These are phyloP conservation scores for Ctenomys sociabilis DNA, from an alignment of 2,113 vertebrate genomes.

Conservation along the genomic window DNA sequence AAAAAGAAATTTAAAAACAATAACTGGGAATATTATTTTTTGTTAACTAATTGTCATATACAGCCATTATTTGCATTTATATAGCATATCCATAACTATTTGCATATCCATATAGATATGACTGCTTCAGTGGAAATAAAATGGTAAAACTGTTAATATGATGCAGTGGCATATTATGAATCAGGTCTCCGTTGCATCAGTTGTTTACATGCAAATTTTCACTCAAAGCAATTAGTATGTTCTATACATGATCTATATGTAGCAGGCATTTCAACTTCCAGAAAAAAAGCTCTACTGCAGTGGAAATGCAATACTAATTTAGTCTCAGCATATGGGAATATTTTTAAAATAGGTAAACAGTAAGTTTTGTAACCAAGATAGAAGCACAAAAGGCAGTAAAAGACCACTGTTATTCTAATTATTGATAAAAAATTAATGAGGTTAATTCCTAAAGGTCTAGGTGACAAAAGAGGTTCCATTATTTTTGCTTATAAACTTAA, in stretches of 20 bases:
- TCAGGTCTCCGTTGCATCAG: slow-evolving; percentile 30
- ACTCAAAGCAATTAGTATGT: slow-evolving; percentile 63
- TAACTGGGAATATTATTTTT: neutral
- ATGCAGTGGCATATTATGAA: slow-evolving; percentile 52
- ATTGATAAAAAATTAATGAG: neutral
- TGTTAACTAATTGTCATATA: neutral
- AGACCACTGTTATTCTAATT: slow-evolving; percentile 15
- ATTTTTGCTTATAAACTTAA: neutral
- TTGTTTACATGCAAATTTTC: slow-evolving; percentile 63
- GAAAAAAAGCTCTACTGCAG: slow-evolving; percentile 53
- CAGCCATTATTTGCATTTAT: neutral
- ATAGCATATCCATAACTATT: neutral
- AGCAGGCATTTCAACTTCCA: slow-evolving; percentile 64
- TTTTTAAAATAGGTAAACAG: slow-evolving; percentile 5
- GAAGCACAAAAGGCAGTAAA: neutral
- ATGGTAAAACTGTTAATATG: slow-evolving; percentile 37
- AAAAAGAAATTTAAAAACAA: too few relatives aligned
- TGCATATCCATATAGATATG: neutral
- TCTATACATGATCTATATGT: slow-evolving; percentile 68
- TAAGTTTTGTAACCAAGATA: slow-evolving; percentile 44
- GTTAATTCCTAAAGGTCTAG: neutral
- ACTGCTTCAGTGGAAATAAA: neutral
- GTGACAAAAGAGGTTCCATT: neutral
- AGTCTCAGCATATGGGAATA: slow-evolving; percentile 26
- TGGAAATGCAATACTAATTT: slow-evolving; percentile 72